Conservation (phyloP, 1,140 invertebrate genomes). For the Procambarus virginalis region DNA sequence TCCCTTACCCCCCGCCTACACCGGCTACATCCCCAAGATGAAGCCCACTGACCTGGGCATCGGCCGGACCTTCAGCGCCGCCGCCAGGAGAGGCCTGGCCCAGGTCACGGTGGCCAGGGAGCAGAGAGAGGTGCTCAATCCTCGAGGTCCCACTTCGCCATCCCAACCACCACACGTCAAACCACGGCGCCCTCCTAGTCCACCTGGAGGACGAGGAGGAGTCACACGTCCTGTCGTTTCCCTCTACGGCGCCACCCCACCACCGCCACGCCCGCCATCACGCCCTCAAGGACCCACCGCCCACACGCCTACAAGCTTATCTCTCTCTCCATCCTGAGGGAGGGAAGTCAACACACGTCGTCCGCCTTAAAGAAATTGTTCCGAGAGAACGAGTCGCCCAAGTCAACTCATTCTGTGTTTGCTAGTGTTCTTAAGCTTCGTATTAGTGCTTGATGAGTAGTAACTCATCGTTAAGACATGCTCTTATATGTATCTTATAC, state of each 20-base stretch:
- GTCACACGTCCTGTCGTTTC: neutral
- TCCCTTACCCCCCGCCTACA: constrained; percentile 60
- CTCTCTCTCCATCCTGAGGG: neutral
- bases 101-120: constrained; percentile 39
- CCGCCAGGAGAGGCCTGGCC: constrained; percentile 52
- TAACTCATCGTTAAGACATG: too few species aligned
- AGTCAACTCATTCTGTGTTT: too few species aligned
- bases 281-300: neutral
- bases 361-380: neutral
- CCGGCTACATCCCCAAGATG: constrained; percentile 65
- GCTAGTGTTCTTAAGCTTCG: too few species aligned
- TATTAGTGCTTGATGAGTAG: too few species aligned
- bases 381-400: neutral
- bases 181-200: constrained; percentile 51
- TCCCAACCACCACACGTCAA: constrained; percentile 15
- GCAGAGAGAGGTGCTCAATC: constrained; percentile 13
- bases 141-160: constrained; percentile 15
- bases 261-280: neutral
- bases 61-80: constrained; percentile 61
- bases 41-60: constrained; percentile 64
- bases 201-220: neutral
- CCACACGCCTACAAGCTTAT: neutral
- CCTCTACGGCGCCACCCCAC: neutral
- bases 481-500: too few species aligned
- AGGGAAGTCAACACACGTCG: neutral